A percentile compares a stretch with the other conserved stretches of the same genome.
These are phyloP conservation scores for Teleogryllus oceanicus DNA, from an alignment of 2,888 invertebrate species.

Conservation along the genomic window DNA sequence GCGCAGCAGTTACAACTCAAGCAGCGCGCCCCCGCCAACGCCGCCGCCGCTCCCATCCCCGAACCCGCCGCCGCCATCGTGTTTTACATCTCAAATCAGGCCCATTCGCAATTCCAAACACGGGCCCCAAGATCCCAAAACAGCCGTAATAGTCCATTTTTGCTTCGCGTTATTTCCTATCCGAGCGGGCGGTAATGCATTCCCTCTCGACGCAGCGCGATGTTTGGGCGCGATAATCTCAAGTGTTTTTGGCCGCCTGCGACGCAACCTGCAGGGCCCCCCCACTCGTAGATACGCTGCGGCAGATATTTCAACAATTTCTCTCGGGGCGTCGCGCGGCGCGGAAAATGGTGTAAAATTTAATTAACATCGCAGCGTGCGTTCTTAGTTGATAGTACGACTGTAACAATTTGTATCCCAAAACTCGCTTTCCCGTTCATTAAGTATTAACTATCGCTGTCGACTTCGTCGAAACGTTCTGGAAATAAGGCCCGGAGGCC, in stretches of 20 bases:
- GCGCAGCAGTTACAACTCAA: neutral
- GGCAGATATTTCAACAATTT: too few species aligned
- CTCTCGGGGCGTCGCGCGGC: too few species aligned
- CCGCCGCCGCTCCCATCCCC: too few species aligned
- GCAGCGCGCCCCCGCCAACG: neutral
- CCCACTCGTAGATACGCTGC: too few species aligned
- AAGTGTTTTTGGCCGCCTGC: neutral
- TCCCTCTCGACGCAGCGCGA: neutral
- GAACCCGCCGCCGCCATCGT: neutral
- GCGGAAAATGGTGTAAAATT: neutral
- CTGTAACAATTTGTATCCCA: neutral
- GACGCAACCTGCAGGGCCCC: neutral
- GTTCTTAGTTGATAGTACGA: neutral
- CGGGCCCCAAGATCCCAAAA: neutral
- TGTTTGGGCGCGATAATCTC: neutral
- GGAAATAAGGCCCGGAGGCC: too few species aligned
- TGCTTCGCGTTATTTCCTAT: neutral
- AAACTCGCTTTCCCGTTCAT: slow-evolving; percentile 7
- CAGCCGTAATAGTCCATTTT: neutral
- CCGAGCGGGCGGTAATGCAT: neutral
- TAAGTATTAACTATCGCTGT: neutral
- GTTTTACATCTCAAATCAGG: slow-evolving; percentile 2
- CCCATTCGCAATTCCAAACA: neutral
- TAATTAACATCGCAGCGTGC: neutral
- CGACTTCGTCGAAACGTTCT: neutral